Conservation (phyloP, 2,797 vertebrate genomes). For the Oryzias dopingdopingensis region DNA sequence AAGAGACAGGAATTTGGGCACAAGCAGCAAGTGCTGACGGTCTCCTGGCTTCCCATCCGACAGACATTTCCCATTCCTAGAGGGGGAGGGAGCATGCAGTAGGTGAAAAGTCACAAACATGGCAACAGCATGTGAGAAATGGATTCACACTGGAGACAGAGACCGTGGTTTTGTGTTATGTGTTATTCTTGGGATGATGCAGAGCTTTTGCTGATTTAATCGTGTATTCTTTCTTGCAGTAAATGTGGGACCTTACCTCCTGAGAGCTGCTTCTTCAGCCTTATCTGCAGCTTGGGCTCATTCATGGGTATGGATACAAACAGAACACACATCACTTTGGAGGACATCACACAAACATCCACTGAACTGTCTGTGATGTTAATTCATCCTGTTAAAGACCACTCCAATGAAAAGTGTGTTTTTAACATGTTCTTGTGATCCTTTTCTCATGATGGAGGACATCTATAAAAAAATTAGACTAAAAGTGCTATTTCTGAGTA, state of each 20-base stretch:
- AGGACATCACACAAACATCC: slow-evolving; percentile 4
- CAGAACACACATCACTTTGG: slow-evolving; percentile 1
- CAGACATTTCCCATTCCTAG: slow-evolving; percentile 55
- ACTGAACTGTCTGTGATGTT: not conserved
- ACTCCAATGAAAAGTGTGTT: no score
- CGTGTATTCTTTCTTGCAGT: slow-evolving; percentile 64
- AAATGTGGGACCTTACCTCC: slow-evolving; percentile 91
- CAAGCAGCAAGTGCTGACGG: slow-evolving; percentile 51
- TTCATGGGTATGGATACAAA: slow-evolving; percentile 83
- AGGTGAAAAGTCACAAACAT: slow-evolving; percentile 65
- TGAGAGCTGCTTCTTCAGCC: slow-evolving; percentile 93
- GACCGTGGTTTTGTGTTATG: not conserved
- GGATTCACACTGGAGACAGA: not conserved
- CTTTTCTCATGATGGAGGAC: no score
- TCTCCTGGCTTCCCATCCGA: slow-evolving; percentile 50
- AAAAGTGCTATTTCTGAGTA: no score
- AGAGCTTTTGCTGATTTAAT: slow-evolving; percentile 16
- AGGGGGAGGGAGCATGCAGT: slow-evolving; percentile 47
- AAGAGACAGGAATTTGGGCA: slow-evolving; percentile 32
- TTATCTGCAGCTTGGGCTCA: slow-evolving; percentile 90
- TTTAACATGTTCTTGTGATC: no score
- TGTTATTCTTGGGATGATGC: slow-evolving; percentile 4
- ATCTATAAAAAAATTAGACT: no score
- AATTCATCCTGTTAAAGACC: not conserved
- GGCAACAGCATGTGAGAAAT: slow-evolving; percentile 25